Evolutionary conservation across 2,888 invertebrate species (phyloP), one percentile per base, ranked within the genome.

Genomic region (Tetranychus piercei): DNA sequence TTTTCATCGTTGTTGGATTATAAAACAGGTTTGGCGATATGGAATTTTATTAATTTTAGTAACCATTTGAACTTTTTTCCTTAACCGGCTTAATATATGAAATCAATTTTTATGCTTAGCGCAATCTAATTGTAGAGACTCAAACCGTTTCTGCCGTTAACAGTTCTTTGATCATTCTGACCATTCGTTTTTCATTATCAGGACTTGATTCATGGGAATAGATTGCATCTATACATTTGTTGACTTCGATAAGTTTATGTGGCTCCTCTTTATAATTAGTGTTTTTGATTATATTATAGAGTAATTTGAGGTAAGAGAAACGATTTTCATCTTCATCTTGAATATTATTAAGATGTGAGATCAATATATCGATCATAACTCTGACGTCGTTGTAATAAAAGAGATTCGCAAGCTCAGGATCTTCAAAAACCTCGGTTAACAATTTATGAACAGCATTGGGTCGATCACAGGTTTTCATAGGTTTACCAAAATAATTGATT

Each of bases 371-470:
- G 77, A 95, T 89, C 76, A 95, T 86, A 70, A 95, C 95, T 83
- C 91, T 92, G 69, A 91, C 88, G 81, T 96, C 96, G 81, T 95
- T 96, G 0, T 94, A 92, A 83, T 96, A 96, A 83, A 95, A 92
- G 77, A 94, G 86, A 78, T 88, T 87, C 0, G 94, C 90, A 1
- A 94, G 92, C 78, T 87, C 86, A 78, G 87, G 86, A 79, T 87
- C 87, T 77, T 88, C 88, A 82, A 94, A 94, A 78, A 95, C 84
- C 82, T 96, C 94, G 71, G 88, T 88, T 79, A 92, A 88, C 79
- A 96, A 86, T 83, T 95, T 94, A 72, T 94, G 84, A 9, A 94
- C 89, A 0, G 94, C 90, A 84, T 94, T 91, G 74, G 88, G 87
- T 1, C 90, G 89, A 55, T 64, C 64, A 64, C 20, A 20, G 8